Conservation (phyloP, 2,113 vertebrate species). For the Arizona elegans region DNA sequence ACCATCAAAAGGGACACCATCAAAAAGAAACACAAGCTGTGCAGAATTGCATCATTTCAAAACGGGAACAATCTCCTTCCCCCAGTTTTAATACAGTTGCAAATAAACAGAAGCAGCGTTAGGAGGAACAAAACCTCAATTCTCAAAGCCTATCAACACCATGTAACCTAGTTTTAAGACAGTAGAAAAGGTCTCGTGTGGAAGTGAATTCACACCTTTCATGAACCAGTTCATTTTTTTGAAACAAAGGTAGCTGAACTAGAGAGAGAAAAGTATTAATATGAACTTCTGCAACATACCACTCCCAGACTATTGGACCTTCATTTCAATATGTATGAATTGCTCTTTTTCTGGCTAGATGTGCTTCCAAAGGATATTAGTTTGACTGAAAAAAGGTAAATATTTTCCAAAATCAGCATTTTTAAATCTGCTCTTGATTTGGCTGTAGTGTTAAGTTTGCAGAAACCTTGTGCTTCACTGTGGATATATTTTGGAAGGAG, state of each 20-base stretch:
- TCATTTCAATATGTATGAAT: neutral
- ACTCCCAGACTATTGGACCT: neutral
- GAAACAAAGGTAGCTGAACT: neutral
- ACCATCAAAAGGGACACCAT: neutral
- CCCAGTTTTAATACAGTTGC: neutral
- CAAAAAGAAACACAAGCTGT: neutral
- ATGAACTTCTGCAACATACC: neutral
- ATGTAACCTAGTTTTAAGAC: neutral
- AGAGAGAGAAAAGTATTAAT: neutral
- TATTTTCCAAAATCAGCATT: neutral
- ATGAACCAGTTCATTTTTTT: neutral
- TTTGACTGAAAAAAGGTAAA: neutral
- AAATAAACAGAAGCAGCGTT: neutral
- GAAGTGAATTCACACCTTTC: neutral
- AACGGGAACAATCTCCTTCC: neutral
- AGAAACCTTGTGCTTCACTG: neutral
- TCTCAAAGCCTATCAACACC: neutral
- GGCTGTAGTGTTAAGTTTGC: neutral
- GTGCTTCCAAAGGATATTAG: neutral
- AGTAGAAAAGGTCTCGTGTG: neutral
- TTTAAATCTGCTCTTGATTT: neutral
- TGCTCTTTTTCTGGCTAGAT: neutral
- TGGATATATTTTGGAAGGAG: neutral
- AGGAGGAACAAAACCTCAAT: neutral
- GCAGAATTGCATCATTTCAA: neutral